phyloP scores from a whole-genome alignment of 2,113 vertebrate genomes.

The Varanus komodoensis region DNA sequence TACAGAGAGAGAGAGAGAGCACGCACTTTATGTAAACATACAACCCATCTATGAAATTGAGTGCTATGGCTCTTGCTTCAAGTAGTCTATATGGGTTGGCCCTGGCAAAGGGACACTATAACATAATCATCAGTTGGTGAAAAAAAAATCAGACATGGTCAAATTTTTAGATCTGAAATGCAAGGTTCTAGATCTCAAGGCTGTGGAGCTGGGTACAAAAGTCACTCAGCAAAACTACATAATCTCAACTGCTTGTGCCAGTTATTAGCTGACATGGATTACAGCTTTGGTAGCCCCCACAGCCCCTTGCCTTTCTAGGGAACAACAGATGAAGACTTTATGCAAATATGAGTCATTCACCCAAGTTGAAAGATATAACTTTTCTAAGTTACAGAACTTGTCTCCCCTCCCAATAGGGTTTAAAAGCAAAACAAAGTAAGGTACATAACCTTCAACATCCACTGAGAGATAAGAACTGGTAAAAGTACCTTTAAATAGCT shows the following conservation, averaged over 20 bases:
- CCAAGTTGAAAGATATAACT: neutral
- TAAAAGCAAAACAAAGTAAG: neutral
- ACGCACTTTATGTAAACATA: neutral
- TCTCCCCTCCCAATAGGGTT: too few species aligned
- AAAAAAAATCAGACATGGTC: neutral
- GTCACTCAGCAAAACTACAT: neutral
- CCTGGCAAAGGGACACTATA: neutral
- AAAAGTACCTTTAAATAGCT: neutral
- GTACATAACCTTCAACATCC: neutral
- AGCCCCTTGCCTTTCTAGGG: neutral
- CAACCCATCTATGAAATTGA: neutral
- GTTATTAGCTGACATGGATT: neutral
- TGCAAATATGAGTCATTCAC: neutral
- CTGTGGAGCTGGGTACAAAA: neutral
- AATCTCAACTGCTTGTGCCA: neutral
- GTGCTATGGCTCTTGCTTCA: neutral
- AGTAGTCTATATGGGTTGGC: neutral
- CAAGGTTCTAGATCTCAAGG: neutral
- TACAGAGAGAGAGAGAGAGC: neutral
- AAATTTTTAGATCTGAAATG: neutral
- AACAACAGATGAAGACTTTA: neutral
- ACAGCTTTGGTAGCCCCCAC: neutral
- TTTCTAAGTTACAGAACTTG: neutral
- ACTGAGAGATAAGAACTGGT: neutral
- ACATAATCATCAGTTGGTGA: neutral